phyloP scores from a whole-genome alignment of 2,888 invertebrate species.

The Drosophila kuntzei region DNA sequence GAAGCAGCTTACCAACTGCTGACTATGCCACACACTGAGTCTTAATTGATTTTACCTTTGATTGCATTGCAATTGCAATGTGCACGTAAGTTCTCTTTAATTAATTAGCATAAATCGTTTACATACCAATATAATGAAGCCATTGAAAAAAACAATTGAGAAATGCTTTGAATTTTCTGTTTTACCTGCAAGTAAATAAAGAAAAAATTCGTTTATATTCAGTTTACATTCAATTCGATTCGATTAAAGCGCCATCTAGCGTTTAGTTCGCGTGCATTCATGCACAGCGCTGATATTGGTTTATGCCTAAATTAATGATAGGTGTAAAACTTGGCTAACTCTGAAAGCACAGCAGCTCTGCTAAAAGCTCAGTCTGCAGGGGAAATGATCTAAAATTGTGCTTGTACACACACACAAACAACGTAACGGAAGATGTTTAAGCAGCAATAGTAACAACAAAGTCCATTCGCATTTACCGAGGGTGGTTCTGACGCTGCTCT shows the following conservation, averaged over 20 bases:
- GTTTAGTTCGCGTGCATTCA: not conserved
- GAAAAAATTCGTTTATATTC: conserved; percentile 1
- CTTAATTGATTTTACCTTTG: conserved; percentile 7
- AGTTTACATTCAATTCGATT: not conserved
- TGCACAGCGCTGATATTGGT: not conserved
- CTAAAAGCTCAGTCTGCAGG: conserved; percentile 37
- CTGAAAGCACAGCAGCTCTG: conserved; percentile 11
- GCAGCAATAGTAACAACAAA: conserved; percentile 21
- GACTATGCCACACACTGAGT: not conserved
- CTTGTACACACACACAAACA: conserved; percentile 19
- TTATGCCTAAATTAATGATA: conserved; percentile 34
- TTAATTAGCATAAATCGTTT: conserved; percentile 1
- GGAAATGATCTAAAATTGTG: conserved; percentile 25
- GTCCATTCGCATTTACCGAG: conserved; percentile 42
- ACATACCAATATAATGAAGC: conserved; percentile 47
- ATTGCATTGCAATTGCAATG: not conserved
- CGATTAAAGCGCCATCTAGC: conserved; percentile 27
- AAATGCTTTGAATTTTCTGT: not conserved
- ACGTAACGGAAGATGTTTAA: conserved; percentile 31
- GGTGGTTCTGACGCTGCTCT: conserved; percentile 51
- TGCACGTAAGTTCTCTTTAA: not conserved
- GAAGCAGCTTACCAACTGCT: conserved; percentile 15
- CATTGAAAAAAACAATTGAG: conserved; percentile 29
- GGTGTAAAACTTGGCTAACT: not conserved
- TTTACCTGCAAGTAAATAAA: conserved; percentile 50